phyloP scores from a whole-genome alignment of 2,113 vertebrate species.

The Ciconia maguari region DNA sequence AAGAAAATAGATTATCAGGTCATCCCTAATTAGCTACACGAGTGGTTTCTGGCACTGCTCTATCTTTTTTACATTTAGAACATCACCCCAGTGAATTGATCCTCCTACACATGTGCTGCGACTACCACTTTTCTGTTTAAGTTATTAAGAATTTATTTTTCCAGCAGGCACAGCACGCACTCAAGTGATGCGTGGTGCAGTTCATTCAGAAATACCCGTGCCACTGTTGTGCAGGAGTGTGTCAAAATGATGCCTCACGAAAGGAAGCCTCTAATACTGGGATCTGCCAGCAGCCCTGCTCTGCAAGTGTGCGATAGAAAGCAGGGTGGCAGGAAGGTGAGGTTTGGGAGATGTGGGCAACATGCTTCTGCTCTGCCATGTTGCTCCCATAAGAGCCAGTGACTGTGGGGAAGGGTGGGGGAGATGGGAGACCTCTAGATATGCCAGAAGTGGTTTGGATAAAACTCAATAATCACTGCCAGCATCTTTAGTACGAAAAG shows the following conservation, averaged over 20 bases:
- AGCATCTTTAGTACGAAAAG: neutral
- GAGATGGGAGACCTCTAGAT: neutral
- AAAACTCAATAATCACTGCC: neutral
- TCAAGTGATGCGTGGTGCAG: neutral
- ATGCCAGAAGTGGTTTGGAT: neutral
- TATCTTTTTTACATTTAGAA: neutral
- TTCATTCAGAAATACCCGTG: neutral
- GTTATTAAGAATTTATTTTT: neutral
- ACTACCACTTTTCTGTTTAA: neutral
- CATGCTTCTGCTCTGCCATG: neutral
- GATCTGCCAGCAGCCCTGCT: neutral
- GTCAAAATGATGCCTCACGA: accelerated
- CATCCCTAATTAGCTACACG: neutral
- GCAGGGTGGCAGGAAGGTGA: neutral
- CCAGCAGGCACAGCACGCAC: neutral
- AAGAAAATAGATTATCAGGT: neutral
- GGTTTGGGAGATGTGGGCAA: neutral
- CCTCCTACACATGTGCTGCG: neutral
- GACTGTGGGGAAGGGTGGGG: neutral
- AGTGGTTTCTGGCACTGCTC: neutral
- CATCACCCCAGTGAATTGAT: neutral
- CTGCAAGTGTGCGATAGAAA: accelerated
- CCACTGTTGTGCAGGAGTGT: neutral
- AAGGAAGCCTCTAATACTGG: neutral
- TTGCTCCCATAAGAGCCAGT: neutral